Conservation (phyloP, 2,797 vertebrate genomes). For the Borostomias antarcticus region DNA sequence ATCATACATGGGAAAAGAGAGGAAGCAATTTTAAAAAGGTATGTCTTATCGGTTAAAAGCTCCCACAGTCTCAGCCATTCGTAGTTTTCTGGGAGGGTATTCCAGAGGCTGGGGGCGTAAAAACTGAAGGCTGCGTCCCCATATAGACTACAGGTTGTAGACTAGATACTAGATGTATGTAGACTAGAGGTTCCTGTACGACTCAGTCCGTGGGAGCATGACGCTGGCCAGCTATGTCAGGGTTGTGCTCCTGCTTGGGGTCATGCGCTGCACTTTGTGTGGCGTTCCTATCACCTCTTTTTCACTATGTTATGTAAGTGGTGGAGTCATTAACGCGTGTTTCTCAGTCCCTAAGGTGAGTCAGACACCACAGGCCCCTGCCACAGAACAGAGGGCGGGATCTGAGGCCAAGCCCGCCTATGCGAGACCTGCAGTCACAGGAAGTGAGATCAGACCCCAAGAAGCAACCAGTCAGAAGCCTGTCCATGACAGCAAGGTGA, state of each 20-base stretch:
- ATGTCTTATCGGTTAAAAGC: too few species aligned
- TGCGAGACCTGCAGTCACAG: constrained; percentile 37
- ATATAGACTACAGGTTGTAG: too few species aligned
- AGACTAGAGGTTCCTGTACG: neutral
- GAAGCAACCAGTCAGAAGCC: constrained; percentile 21
- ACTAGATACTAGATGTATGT: too few species aligned
- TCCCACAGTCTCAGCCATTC: too few species aligned
- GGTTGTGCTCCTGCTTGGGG: neutral
- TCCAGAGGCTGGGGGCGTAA: too few species aligned
- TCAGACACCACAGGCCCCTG: neutral
- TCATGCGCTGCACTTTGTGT: too few species aligned
- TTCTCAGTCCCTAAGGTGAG: constrained; percentile 30
- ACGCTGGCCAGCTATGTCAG: neutral
- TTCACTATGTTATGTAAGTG: neutral
- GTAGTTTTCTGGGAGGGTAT: too few species aligned
- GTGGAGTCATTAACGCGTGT: constrained; percentile 4
- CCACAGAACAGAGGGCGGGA: constrained; percentile 15
- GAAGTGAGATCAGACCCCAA: constrained; percentile 43
- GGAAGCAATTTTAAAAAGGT: too few species aligned
- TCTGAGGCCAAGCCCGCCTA: constrained; percentile 14
- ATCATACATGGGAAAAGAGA: too few species aligned
- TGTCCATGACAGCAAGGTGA: constrained; percentile 30
- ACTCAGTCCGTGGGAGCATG: neutral
- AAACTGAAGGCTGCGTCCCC: too few species aligned
- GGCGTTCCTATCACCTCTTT: neutral